Evolutionary conservation across 2,888 invertebrate species (phyloP), one percentile per base, ranked within the genome.

Genomic region (Xylota segnis): DNA sequence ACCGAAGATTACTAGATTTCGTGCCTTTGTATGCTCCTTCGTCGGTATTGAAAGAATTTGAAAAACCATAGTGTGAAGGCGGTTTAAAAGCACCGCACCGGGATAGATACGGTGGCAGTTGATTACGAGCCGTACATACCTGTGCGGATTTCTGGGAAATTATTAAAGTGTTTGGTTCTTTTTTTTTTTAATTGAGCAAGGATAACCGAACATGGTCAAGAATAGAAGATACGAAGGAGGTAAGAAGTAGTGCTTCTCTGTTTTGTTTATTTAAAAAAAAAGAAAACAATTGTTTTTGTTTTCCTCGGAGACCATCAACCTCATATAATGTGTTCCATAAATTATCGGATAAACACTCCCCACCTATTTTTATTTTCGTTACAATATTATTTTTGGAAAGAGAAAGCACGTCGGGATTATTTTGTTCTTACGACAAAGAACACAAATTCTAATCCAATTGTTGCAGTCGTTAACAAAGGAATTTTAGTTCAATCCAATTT

Each of bases 141-240:
- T 75, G 58, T 18, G 65, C 59, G 65, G 37, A 59, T 50, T 47
- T 3, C 14, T 66, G 45, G 37, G 58, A 66, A 63, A 18, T 58
- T 12, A 12, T 10, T 32, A 3, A 29, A 37, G 27, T 82, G 29
- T 18, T 23, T 52, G 43, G 4, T 23, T 34, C n/a, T n/a, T 32
- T 32, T 5, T n/a, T 6, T 37, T 23, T 50, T 37, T 50, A 9
- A 16, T 34, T n/a, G 0, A 50, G 37, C 23, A 72, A 27, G 50
- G 29, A 59, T 10, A 37, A 34, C 43, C 43, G 18, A 84, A 6
- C 37, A 84, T 84, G 84, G 84, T 79, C 45, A 84, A 84, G 37
- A 84, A 84, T 50, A 70, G 84, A 56, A 79, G 84, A 84, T 84
- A 84, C 75, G 79, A 84, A 71, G 84, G 84, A 79, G 84, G 84